Evolutionary conservation across 2,113 vertebrate species (phyloP).

Genomic region (Microtus oregoni): DNA sequence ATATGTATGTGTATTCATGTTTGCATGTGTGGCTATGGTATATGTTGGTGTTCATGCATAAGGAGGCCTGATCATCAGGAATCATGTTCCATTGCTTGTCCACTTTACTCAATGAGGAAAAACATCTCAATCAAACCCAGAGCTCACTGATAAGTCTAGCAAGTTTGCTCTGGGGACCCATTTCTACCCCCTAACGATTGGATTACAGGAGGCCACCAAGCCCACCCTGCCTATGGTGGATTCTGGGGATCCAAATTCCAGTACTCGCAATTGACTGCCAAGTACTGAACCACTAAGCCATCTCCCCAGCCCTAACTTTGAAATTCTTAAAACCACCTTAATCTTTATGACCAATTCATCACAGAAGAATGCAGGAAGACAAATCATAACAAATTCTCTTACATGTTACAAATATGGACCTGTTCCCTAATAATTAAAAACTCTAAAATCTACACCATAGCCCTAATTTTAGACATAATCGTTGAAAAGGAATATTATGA

Average conservation of each 20-base stretch:
- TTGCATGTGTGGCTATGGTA: not conserved
- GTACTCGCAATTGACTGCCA: not conserved
- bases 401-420: not conserved
- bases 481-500: not conserved
- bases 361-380: not conserved
- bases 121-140: not conserved
- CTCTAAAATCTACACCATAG: not conserved
- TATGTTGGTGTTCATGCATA: no score
- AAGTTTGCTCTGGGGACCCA: not conserved
- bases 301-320: not conserved
- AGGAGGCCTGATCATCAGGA: not conserved
- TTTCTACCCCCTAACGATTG: not conserved
- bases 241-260: not conserved
- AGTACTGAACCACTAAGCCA: not conserved
- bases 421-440: slow-evolving; percentile 22
- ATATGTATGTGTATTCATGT: not conserved
- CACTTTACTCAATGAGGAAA: not conserved
- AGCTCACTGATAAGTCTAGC: not conserved
- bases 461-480: not conserved
- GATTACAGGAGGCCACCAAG: not conserved
- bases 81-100: not conserved
- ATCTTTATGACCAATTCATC: not conserved
- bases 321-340: not conserved
- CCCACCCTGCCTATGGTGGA: no score
- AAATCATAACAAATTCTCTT: not conserved